Percentiles rank a stretch among this genome's conserved stretches.
Evolutionary conservation across 2,113 vertebrate species (phyloP).

Genomic region (Poeciliopsis turrubarensis): DNA sequence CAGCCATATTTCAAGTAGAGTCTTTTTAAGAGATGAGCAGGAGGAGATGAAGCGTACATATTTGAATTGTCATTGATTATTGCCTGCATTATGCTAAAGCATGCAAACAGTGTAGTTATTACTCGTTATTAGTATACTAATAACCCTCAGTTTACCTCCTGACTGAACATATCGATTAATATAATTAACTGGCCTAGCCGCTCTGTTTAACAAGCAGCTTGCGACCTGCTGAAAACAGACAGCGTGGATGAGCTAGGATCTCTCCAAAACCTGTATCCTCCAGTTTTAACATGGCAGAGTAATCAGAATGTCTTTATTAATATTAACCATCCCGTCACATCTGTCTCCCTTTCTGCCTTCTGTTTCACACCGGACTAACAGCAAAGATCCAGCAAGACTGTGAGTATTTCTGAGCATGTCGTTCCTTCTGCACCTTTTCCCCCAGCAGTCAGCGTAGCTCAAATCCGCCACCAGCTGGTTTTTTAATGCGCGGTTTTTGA

Average conservation of each 20-base stretch:
- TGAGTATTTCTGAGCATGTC: constrained; percentile 82
- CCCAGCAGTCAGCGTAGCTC: background rate
- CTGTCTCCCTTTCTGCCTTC: constrained; percentile 28
- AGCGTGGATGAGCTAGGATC: constrained; percentile 12
- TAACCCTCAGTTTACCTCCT: background rate
- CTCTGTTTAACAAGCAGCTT: background rate
- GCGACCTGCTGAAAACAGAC: background rate
- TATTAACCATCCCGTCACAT: constrained; percentile 37
- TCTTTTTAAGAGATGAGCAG: background rate
- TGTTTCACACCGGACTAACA: constrained; percentile 85
- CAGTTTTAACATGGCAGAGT: constrained; percentile 1
- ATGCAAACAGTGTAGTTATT: no score
- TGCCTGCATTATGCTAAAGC: background rate
- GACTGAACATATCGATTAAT: no score
- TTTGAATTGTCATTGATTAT: background rate
- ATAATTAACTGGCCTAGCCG: no score
- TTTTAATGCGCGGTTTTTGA: no score
- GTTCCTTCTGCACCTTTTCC: constrained; percentile 4
- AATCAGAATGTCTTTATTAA: constrained; percentile 29
- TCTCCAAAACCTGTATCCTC: background rate
- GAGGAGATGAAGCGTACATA: background rate
- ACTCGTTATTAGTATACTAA: no score
- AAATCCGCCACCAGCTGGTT: no score
- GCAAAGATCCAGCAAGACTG: constrained; percentile 93
- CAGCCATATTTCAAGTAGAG: background rate